Conservation (phyloP, 37 sponge, comb jelly and placozoan genomes). For the Chondrosia reniformis region DNA sequence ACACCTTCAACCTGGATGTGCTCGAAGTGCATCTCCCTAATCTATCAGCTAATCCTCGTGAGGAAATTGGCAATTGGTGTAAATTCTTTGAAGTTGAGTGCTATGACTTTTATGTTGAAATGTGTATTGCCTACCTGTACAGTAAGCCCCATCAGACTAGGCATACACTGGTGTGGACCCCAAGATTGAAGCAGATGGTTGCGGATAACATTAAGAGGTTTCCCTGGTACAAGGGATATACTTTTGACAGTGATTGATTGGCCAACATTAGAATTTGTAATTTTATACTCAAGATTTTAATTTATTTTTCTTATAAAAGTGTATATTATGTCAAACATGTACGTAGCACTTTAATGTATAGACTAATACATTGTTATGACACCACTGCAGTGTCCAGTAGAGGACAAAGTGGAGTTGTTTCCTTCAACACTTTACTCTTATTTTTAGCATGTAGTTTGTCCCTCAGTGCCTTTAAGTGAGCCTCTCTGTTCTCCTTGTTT, state of each 20-base stretch:
- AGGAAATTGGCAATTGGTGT: not conserved
- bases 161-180: not conserved
- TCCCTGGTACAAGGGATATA: not conserved
- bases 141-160: not conserved
- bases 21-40: constrained; percentile 3
- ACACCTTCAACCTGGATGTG: not conserved
- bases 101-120: not conserved
- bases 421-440: too few relatives aligned
- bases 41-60: not conserved
- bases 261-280: too few relatives aligned
- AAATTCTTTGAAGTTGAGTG: not conserved
- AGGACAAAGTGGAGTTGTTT: too few relatives aligned
- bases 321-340: too few relatives aligned
- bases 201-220: not conserved
- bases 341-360: too few relatives aligned
- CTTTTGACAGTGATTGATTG: not conserved
- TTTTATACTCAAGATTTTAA: too few relatives aligned
- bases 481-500: constrained; percentile 32
- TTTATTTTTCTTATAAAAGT: too few relatives aligned
- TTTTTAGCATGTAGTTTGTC: constrained; percentile 28
- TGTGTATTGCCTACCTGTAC: not conserved
- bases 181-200: not conserved
- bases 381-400: too few relatives aligned
- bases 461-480: constrained; percentile 19
- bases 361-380: too few relatives aligned